Conservation (phyloP, 1,140 invertebrate genomes). For the Zaprionus tsacasi region DNA sequence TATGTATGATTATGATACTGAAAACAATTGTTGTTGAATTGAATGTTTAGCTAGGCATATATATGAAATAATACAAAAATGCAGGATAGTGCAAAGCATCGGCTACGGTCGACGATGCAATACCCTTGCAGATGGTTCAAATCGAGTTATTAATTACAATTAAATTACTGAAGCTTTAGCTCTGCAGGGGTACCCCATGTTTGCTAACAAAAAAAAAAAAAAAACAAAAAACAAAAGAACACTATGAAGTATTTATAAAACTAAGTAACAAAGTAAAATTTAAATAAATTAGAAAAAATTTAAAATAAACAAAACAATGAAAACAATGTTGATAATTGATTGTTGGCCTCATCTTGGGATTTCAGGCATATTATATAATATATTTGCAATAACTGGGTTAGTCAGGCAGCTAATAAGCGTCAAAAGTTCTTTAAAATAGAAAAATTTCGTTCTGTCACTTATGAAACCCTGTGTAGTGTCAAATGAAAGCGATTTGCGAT, state of each 20-base stretch:
- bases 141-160: background rate
- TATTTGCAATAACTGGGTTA: too few relatives aligned
- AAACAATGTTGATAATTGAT: too few relatives aligned
- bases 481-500: too few relatives aligned
- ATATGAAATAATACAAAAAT: slow-evolving; percentile 42
- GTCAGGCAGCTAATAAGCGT: too few relatives aligned
- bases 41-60: slow-evolving; percentile 63
- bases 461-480: too few relatives aligned
- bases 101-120: background rate
- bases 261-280: slow-evolving; percentile 23
- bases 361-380: too few relatives aligned
- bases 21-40: slow-evolving; percentile 41
- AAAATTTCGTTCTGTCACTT: too few relatives aligned
- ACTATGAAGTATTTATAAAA: slow-evolving; percentile 13
- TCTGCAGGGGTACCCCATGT: background rate
- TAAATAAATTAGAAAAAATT: slow-evolving; percentile 20
- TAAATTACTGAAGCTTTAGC: background rate
- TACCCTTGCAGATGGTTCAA: slow-evolving; percentile 1
- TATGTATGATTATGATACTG: slow-evolving; percentile 1
- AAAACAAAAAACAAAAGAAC: too few relatives aligned
- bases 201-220: background rate
- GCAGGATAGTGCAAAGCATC: background rate
- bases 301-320: background rate
- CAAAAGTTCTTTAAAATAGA: too few relatives aligned
- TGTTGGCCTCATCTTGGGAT: too few relatives aligned